Evolutionary conservation across 2,113 vertebrate genomes (phyloP).

Genomic region (Misgurnus mizolepis): DNA sequence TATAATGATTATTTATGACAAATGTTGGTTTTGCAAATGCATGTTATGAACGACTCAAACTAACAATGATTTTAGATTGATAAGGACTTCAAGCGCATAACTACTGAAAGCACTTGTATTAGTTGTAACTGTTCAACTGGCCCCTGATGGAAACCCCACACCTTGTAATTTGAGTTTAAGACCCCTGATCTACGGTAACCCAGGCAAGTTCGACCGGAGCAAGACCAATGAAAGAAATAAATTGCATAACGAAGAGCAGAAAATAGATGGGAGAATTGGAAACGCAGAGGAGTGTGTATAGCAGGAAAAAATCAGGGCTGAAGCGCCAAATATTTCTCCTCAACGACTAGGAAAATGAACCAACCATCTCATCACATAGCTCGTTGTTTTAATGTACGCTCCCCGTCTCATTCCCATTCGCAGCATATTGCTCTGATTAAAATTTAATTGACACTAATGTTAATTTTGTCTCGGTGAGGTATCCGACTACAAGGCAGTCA

Average conservation of each 20-base stretch:
- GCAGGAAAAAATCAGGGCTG: neutral
- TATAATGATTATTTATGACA: too few relatives aligned
- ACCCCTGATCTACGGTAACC: neutral
- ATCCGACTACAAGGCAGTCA: slow-evolving; percentile 13
- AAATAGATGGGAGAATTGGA: slow-evolving; percentile 31
- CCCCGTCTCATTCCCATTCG: slow-evolving; percentile 35
- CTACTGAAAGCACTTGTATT: too few relatives aligned
- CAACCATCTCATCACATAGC: slow-evolving; percentile 27
- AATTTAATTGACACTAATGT: slow-evolving; percentile 50
- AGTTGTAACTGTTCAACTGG: too few relatives aligned
- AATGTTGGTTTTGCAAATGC: too few relatives aligned
- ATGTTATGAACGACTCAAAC: too few relatives aligned
- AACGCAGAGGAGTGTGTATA: neutral
- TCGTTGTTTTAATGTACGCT: slow-evolving; percentile 35
- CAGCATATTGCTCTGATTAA: slow-evolving; percentile 43
- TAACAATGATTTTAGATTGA: too few relatives aligned
- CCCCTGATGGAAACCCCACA: too few relatives aligned
- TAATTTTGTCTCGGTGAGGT: slow-evolving; percentile 40
- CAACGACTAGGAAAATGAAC: slow-evolving; percentile 8
- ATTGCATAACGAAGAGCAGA: neutral
- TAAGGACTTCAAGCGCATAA: too few relatives aligned
- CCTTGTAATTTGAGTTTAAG: too few relatives aligned
- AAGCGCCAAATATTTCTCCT: neutral
- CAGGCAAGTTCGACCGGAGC: too few relatives aligned
- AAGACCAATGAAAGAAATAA: neutral